Percentiles rank a stretch among this genome's conserved stretches.
These are phyloP conservation scores for Nothocercus nigrocapillus DNA, from an alignment of 2,113 vertebrate genomes.

Conservation along the genomic window DNA sequence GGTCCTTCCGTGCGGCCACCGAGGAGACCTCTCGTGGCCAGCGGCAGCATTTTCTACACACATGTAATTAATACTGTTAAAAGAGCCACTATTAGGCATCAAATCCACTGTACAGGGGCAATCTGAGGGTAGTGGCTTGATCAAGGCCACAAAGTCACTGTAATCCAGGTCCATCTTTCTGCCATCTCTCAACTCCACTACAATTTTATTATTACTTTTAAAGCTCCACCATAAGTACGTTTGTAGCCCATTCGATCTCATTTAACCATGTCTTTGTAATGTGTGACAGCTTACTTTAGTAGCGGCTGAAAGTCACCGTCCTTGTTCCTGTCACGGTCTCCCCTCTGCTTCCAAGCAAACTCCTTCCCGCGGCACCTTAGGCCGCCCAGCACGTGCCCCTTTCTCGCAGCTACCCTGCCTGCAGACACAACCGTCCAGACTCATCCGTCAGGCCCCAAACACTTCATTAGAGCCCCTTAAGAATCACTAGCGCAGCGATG, in stretches of 20 bases:
- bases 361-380: neutral
- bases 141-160: neutral
- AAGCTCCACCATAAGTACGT: neutral
- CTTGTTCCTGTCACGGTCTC: neutral
- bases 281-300: neutral
- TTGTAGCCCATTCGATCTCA: neutral
- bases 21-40: neutral
- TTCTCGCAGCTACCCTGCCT: neutral
- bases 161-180: neutral
- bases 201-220: neutral
- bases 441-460: neutral
- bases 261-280: neutral
- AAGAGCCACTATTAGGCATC: neutral
- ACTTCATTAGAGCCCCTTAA: neutral
- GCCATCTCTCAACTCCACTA: neutral
- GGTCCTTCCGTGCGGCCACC: neutral
- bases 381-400: accelerated
- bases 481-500: neutral
- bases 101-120: neutral
- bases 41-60: neutral
- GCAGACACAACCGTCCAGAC: neutral
- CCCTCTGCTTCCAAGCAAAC: neutral
- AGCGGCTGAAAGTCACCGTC: neutral
- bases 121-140: neutral
- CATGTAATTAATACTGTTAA: neutral